These are phyloP conservation scores for Crax fasciolata DNA, from an alignment of 2,797 vertebrate genomes.

Conservation along the genomic window DNA sequence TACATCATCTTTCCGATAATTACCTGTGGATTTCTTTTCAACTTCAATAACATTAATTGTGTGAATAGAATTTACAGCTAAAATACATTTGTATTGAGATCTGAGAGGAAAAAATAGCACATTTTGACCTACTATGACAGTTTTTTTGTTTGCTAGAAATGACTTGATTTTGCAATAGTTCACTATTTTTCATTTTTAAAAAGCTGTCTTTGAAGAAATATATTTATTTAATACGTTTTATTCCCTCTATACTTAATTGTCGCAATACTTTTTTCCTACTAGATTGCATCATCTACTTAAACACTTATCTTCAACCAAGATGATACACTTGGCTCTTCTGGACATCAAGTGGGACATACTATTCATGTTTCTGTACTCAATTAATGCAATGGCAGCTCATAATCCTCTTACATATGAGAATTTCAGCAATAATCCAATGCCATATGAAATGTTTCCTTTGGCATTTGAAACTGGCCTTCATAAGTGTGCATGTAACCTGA, in stretches of 20 bases:
- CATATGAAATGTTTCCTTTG: constrained; percentile 1
- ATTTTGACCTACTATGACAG: background rate
- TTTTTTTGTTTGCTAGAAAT: background rate
- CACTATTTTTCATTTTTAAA: background rate
- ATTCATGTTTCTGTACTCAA: constrained; percentile 52
- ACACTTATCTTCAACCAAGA: background rate
- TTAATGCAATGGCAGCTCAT: constrained; percentile 47
- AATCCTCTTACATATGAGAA: constrained; percentile 49
- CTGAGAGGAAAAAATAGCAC: background rate
- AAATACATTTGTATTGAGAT: constrained; percentile 11
- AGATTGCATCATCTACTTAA: background rate
- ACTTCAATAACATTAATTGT: background rate
- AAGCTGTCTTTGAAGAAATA: background rate
- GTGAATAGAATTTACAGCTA: background rate
- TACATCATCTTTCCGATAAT: constrained; percentile 40
- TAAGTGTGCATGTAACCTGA: background rate
- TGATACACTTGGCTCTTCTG: constrained; percentile 26
- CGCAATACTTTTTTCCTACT: background rate
- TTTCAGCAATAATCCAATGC: constrained; percentile 45
- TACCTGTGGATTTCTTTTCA: constrained; percentile 39
- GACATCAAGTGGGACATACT: constrained; percentile 43
- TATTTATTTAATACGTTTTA: background rate
- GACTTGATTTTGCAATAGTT: background rate
- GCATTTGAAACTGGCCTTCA: constrained; percentile 35
- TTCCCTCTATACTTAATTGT: background rate